A percentile compares a stretch with the other conserved stretches of the same genome.
Evolutionary conservation across 2,113 vertebrate species (phyloP).

Genomic region (Shinisaurus crocodilurus): DNA sequence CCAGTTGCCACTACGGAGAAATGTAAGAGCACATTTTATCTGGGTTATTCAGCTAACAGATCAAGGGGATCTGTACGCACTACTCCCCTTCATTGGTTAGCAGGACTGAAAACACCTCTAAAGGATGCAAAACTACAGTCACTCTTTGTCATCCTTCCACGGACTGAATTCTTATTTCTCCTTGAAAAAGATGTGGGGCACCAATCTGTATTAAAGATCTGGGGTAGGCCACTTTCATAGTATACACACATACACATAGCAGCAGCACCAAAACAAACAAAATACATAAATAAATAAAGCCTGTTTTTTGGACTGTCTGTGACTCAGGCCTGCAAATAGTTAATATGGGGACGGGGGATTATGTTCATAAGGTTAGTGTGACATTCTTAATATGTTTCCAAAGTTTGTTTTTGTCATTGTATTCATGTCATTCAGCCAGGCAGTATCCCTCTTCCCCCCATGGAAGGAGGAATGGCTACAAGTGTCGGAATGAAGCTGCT

Average conservation of each 20-base stretch:
- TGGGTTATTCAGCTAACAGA: conserved; percentile 37
- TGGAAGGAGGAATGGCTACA: background rate
- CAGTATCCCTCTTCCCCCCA: conserved; percentile 67
- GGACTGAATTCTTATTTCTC: conserved; percentile 60
- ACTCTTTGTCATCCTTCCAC: conserved; percentile 56
- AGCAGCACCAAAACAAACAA: conserved; percentile 57
- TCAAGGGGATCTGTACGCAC: conserved; percentile 52
- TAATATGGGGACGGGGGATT: conserved; percentile 24
- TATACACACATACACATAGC: background rate
- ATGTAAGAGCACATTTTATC: conserved; percentile 45
- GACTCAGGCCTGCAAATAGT: conserved; percentile 58
- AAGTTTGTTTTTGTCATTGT: conserved; percentile 67
- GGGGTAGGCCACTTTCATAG: conserved; percentile 53
- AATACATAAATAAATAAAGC: conserved; percentile 41
- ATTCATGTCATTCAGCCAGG: conserved; percentile 63
- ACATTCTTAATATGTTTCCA: conserved; percentile 61
- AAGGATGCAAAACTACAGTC: conserved; percentile 26
- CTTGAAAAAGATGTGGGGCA: conserved; percentile 65
- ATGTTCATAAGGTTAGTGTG: conserved; percentile 60
- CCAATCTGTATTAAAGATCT: conserved; percentile 63
- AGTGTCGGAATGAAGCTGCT: conserved; percentile 24
- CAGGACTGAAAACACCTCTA: conserved; percentile 47
- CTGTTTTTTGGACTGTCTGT: conserved; percentile 35
- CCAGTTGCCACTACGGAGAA: conserved; percentile 68
- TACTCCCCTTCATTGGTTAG: conserved; percentile 61